Evolutionary conservation across 2,888 invertebrate genomes (phyloP).

Genomic region (Thera britannica): DNA sequence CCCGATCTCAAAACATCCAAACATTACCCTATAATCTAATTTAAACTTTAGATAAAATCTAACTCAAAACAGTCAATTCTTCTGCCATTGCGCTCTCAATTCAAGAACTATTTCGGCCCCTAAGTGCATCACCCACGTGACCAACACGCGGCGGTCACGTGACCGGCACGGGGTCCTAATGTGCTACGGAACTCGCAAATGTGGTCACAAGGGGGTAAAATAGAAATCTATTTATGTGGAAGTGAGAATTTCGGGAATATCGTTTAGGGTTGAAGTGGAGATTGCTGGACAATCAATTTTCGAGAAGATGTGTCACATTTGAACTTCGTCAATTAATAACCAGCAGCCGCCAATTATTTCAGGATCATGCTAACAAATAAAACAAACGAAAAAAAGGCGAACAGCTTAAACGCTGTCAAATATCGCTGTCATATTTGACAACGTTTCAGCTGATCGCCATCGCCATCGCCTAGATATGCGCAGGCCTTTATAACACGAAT

Average conservation of each 20-base stretch:
- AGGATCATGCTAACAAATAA: no score
- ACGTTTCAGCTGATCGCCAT: no score
- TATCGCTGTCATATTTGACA: no score
- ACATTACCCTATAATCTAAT: slow-evolving; percentile 31
- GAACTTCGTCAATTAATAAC: no score
- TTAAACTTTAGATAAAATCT: slow-evolving; percentile 37
- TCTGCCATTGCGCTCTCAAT: slow-evolving; percentile 53
- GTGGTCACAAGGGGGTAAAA: slow-evolving; percentile 58
- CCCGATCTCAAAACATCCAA: neutral
- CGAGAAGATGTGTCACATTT: neutral
- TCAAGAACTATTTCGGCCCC: slow-evolving; percentile 59
- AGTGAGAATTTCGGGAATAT: slow-evolving; percentile 54
- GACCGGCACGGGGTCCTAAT: slow-evolving; percentile 55
- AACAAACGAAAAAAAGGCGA: no score
- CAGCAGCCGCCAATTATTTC: no score
- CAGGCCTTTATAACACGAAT: no score
- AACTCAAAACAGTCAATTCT: slow-evolving; percentile 40
- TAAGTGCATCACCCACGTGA: slow-evolving; percentile 41
- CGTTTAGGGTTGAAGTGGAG: slow-evolving; percentile 23
- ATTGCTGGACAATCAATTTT: slow-evolving; percentile 1
- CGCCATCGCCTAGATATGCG: no score
- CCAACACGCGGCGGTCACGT: slow-evolving; percentile 29
- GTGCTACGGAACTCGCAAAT: slow-evolving; percentile 62
- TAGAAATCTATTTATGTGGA: slow-evolving; percentile 63
- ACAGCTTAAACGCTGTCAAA: no score